phyloP scores from a whole-genome alignment of 2,113 vertebrate genomes.

The Brachionichthys hirsutus region DNA sequence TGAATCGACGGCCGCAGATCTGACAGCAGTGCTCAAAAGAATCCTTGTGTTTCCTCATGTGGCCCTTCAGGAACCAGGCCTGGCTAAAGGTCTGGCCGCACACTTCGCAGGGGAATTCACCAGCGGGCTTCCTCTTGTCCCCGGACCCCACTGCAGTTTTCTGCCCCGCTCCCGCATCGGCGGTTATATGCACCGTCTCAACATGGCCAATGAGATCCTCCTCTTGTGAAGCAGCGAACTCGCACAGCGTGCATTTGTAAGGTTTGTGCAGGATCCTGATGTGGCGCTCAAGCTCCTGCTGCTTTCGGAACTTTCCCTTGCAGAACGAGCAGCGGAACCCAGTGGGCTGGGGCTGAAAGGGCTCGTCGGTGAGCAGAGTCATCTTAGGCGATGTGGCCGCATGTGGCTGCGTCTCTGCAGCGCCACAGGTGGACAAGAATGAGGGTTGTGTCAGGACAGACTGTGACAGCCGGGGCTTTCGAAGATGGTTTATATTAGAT shows the following conservation, averaged over 20 bases:
- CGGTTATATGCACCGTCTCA: slow-evolving; percentile 94
- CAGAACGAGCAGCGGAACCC: slow-evolving; percentile 98
- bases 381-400: slow-evolving; percentile 83
- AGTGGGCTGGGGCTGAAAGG: slow-evolving; percentile 67
- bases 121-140: slow-evolving; percentile 83
- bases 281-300: slow-evolving; percentile 95
- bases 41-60: slow-evolving; percentile 99
- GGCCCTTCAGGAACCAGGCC: slow-evolving; percentile 98
- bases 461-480: slow-evolving; percentile 73
- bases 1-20: slow-evolving; percentile 96
- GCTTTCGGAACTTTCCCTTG: slow-evolving; percentile 98
- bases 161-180: slow-evolving; percentile 87
- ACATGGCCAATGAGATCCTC: slow-evolving; percentile 97
- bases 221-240: slow-evolving; percentile 94
- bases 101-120: slow-evolving; percentile 95
- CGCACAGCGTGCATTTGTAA: slow-evolving; percentile 97
- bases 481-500: slow-evolving; percentile 67
- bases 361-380: slow-evolving; percentile 80
- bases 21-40: slow-evolving; percentile 99
- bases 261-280: slow-evolving; percentile 98
- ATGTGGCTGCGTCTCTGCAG: slow-evolving; percentile 78
- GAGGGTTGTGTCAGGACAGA: slow-evolving; percentile 49
- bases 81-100: slow-evolving; percentile 98
- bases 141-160: slow-evolving; percentile 72
- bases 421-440: slow-evolving; percentile 74